A percentile compares a stretch with the other conserved stretches of the same genome.
Conservation (phyloP, 2,888 invertebrate species). For the Cyclophora punctaria region DNA sequence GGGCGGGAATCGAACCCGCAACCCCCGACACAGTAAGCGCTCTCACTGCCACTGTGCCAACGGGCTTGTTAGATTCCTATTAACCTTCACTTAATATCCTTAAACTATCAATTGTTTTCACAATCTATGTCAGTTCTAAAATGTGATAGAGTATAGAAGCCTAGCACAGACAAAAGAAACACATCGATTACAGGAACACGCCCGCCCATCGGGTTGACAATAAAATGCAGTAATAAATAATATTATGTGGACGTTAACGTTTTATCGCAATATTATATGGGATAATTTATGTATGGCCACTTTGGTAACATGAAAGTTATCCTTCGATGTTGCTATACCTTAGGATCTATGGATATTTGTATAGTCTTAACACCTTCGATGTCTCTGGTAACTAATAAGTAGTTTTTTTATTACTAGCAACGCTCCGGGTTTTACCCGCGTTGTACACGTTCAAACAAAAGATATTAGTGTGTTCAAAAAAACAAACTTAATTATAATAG, state of each 20-base stretch:
- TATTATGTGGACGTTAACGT: slow-evolving; percentile 32
- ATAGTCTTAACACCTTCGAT: no score
- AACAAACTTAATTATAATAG: no score
- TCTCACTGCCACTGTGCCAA: no score
- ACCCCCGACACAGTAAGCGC: no score
- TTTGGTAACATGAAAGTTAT: slow-evolving; percentile 27
- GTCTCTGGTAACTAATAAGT: no score
- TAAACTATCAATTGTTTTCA: no score
- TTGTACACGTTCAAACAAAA: no score
- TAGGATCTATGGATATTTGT: no score
- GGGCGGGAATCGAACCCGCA: no score
- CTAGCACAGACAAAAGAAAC: slow-evolving; percentile 14
- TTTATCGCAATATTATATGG: slow-evolving; percentile 31
- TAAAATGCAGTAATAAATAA: slow-evolving; percentile 36
- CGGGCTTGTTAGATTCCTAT: slow-evolving; percentile 2
- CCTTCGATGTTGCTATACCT: slow-evolving; percentile 3
- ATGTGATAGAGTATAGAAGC: not conserved
- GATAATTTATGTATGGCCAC: slow-evolving; percentile 30
- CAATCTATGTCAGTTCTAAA: not conserved
- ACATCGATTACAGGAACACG: slow-evolving; percentile 18
- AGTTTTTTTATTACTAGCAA: no score
- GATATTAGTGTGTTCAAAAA: no score
- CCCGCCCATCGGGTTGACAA: slow-evolving; percentile 24
- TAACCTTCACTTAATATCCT: not conserved
- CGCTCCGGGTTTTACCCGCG: no score